Evolutionary conservation across 2,888 invertebrate species (phyloP).

Genomic region (Philopedon plagiatum): DNA sequence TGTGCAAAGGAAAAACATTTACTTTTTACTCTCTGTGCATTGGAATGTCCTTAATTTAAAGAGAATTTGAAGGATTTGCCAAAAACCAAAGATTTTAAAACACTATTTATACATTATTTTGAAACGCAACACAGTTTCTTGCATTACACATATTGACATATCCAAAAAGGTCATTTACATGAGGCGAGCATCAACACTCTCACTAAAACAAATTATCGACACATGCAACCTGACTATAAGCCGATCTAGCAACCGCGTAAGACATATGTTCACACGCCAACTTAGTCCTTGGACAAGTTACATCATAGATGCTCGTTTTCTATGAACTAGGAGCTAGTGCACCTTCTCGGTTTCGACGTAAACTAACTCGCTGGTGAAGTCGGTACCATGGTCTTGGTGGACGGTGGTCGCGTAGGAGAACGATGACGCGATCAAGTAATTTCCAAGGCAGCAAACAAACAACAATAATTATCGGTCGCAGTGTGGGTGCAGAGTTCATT

Average conservation of each 20-base stretch:
- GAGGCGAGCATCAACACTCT: not conserved
- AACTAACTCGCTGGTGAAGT: slow-evolving; percentile 44
- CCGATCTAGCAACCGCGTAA: slow-evolving; percentile 4
- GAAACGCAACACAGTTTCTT: too few species aligned
- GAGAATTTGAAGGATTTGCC: too few species aligned
- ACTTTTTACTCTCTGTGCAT: too few species aligned
- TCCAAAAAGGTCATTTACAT: too few species aligned
- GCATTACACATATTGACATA: too few species aligned
- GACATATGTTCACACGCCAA: slow-evolving; percentile 16
- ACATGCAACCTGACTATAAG: slow-evolving; percentile 7
- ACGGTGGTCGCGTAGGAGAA: slow-evolving; percentile 53
- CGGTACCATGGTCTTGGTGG: slow-evolving; percentile 47
- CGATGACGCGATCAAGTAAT: slow-evolving; percentile 53
- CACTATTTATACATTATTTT: too few species aligned
- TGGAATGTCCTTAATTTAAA: too few species aligned
- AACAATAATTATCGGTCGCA: slow-evolving; percentile 44
- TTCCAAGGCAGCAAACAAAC: slow-evolving; percentile 46
- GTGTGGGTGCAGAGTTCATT: slow-evolving; percentile 47
- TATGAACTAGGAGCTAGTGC: slow-evolving; percentile 47
- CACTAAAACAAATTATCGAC: not conserved
- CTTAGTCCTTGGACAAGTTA: slow-evolving; percentile 45
- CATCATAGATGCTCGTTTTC: slow-evolving; percentile 48
- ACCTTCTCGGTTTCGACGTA: slow-evolving; percentile 41
- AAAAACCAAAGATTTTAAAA: too few species aligned
- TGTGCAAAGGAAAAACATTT: too few species aligned